These are phyloP conservation scores for Protobothrops mucrosquamatus DNA, from an alignment of 2,113 vertebrate species.

Conservation along the genomic window DNA sequence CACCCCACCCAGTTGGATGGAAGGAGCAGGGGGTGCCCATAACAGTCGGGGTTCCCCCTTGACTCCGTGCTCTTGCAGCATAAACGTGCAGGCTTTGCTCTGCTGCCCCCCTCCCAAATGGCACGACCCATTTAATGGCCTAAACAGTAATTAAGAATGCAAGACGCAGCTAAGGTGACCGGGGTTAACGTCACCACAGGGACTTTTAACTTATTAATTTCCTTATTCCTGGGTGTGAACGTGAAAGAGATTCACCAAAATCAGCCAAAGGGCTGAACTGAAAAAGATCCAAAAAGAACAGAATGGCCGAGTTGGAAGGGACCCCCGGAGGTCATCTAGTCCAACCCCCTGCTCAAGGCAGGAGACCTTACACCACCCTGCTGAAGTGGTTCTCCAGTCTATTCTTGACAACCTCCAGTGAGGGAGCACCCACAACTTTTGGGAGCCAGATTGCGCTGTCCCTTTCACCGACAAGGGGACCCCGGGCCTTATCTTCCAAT, in stretches of 20 bases:
- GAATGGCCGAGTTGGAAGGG: not conserved
- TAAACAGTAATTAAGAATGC: slow-evolving; percentile 33
- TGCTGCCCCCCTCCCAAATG: not conserved
- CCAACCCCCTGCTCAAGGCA: not conserved
- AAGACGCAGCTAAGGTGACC: not conserved
- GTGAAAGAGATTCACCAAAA: not conserved
- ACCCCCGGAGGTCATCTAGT: no score
- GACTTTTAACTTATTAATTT: slow-evolving; percentile 6
- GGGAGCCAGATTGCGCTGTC: not conserved
- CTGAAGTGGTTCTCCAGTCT: not conserved
- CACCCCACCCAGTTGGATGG: fast-evolving
- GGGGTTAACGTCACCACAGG: slow-evolving; percentile 15
- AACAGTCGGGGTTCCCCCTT: not conserved
- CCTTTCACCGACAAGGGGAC: not conserved
- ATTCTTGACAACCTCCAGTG: not conserved
- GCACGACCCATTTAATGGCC: slow-evolving; percentile 22
- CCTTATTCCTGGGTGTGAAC: not conserved
- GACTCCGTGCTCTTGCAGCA: not conserved
- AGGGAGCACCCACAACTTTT: not conserved
- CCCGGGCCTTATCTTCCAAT: not conserved
- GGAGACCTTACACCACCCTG: not conserved
- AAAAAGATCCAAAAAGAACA: not conserved
- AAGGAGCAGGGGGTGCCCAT: not conserved
- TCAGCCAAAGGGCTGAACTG: not conserved
- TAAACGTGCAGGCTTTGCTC: not conserved